Base-by-base conservation (phyloP, 2,888 invertebrate species). In the Eupeodes latifasciatus region DNA sequence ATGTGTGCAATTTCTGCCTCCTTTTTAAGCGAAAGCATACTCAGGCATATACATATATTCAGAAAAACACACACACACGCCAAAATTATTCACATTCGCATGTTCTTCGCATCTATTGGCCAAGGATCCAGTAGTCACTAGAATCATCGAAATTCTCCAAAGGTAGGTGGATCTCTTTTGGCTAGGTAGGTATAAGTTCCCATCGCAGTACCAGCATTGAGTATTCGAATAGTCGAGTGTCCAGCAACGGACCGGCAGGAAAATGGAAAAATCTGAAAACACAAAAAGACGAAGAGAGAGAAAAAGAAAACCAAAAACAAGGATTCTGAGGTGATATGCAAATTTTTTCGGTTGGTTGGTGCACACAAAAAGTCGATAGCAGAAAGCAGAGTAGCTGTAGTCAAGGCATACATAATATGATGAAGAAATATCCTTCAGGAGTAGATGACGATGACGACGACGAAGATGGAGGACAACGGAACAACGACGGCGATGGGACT, bases 291-390 rank as follows among this genome's bases (percentile, higher is more conserved):
- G 62, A 75, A 75, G 59, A 40, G 59, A 64, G 75, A 62, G 49
- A 75, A 75, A 61, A 75, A 61, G 44, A 64, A 66, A 62, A 75
- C 75, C 75, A 51, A 75, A 88, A 85, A 88, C 85, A 85, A 85
- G 87, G 81, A 78, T 85, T 84, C 87, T 88, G 85, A 85, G 88
- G 85, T 85, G 85, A 89, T 81, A 89, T 89, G 88, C 88, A 89
- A 89, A 85, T 89, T 89, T 85, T 89, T 85, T 89, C 85, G 82
- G 85, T 82, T 81, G 79, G 66, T 85, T 81, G 79, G 66, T 85
- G 81, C 81, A 89, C 88, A 85, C 78, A 89, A 78, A 88, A 81
- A 85, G 85, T 85, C 76, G 79, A 82, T 76, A 66, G 78, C 55
- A 40, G 62, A 62, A 34, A 61, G 78, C 55, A 40, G 62, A 62